Conservation (phyloP, 92 coral and sea anemone genomes). For the Epizoanthus illoricatus region DNA sequence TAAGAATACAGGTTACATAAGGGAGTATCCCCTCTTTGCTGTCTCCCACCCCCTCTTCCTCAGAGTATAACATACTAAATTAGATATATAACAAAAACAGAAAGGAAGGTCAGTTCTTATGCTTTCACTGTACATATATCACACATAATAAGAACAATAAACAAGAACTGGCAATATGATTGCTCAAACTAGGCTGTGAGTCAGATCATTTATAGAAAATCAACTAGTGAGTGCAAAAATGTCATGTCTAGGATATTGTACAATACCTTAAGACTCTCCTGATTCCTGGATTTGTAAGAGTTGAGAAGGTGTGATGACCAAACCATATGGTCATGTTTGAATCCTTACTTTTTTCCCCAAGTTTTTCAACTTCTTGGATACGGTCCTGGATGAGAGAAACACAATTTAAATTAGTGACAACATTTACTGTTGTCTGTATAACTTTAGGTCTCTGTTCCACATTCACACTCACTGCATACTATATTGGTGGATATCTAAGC, state of each 20-base stretch:
- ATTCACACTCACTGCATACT: too few relatives aligned
- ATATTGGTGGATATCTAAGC: too few relatives aligned
- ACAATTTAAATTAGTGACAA: background rate
- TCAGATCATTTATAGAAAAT: background rate
- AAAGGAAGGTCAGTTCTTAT: too few relatives aligned
- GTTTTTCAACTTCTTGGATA: slow-evolving; percentile 63
- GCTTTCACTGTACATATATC: too few relatives aligned
- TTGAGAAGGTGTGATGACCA: slow-evolving; percentile 94
- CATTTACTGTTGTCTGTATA: background rate
- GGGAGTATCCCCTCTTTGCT: too few relatives aligned
- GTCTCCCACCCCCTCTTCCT: too few relatives aligned
- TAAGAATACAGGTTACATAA: too few relatives aligned
- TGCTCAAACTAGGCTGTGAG: background rate
- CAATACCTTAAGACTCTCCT: slow-evolving; percentile 33
- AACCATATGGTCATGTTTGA: slow-evolving; percentile 94
- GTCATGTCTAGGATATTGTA: background rate
- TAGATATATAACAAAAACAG: too few relatives aligned
- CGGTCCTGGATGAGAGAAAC: slow-evolving; percentile 57
- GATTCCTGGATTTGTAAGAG: slow-evolving; percentile 52
- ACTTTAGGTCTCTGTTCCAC: too few relatives aligned
- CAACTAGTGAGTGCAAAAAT: background rate
- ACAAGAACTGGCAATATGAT: background rate
- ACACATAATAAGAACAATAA: too few relatives aligned
- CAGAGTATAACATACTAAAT: too few relatives aligned
- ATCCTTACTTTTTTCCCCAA: slow-evolving; percentile 74